Base-by-base conservation (phyloP, 2,797 vertebrate species). In the Triplophysa yarkandensis region DNA sequence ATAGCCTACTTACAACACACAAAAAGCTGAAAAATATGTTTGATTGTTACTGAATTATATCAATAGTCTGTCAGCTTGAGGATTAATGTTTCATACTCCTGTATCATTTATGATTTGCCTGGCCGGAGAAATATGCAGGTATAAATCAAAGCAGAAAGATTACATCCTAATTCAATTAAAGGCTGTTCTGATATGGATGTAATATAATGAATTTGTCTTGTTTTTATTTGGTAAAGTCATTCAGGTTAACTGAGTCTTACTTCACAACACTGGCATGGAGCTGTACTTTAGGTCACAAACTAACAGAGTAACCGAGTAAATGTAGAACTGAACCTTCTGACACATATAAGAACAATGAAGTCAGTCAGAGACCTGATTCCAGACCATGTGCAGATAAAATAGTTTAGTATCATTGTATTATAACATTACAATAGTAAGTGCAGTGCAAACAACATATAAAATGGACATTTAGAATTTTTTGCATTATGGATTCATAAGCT, bases 241-340 rank as follows among this genome's bases (percentile, higher is more conserved):
- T 61, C 55, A 82, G 88, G 91, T 92, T 92, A 92, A 93, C 92
- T 92, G 88, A 91, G 90, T 91, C 86, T 91, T 90, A 87, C 86
- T 90, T 89, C 84, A 89, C 83, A 86, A 86, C 86, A 80, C 84
- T 89, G 87, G 87, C 86, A 72, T 28, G 39, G 76, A 85, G 88
- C 87, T 88, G 85, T 81, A 78, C 67, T 73, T 87, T 77, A 76
- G 71, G 77, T 80, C 83, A 91, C 81, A 87, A 82, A 83, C 82
- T 84, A 87, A 87, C 50, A 69, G 68, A 82, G 78, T 80, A 86
- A 87, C n/a, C n/a, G n/a, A n/a, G n/a, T n/a, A 89, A 89, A 90
- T 88, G 91, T 30, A 80, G 67, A 90, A 89, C 82, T 86, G 83
- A 80, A 83, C 83, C 76, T 81, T 78, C 74, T 85, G 81, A 68